Conservation (phyloP, 2,888 invertebrate species). For the Ganaspis brasiliensis region DNA sequence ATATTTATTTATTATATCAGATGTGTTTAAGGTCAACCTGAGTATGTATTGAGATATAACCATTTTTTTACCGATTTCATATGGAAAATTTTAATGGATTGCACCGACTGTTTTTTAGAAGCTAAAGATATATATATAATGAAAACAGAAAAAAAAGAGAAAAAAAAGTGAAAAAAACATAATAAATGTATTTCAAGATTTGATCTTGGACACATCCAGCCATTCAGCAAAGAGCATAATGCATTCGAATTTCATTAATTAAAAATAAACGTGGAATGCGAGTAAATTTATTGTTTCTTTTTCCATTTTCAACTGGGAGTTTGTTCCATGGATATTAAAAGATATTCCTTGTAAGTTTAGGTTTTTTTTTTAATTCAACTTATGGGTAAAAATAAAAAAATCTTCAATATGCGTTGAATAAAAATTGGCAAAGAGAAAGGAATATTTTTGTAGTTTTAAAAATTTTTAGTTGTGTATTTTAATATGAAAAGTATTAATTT, state of each 20-base stretch:
- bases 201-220: conserved; percentile 64
- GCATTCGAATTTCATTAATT: conserved; percentile 60
- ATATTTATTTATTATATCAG: conserved; percentile 60
- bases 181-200: conserved; percentile 15
- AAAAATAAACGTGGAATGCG: conserved; percentile 65
- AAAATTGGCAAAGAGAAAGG: no score
- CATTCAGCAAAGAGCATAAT: conserved; percentile 64
- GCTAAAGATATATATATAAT: conserved; percentile 6
- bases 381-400: no score
- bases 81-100: conserved; percentile 36
- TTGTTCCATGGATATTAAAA: no score
- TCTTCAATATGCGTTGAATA: no score
- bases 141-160: background rate
- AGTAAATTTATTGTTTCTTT: conserved; percentile 51
- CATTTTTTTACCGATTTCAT: conserved; percentile 36
- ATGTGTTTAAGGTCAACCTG: conserved; percentile 62
- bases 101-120: conserved; percentile 17
- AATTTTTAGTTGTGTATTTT: no score
- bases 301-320: conserved; percentile 48
- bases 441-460: no score
- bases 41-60: conserved; percentile 13
- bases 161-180: background rate
- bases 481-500: no score
- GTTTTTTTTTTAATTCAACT: no score
- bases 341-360: no score